Percentiles rank a stretch among this genome's conserved stretches.
Evolutionary conservation across 2,113 vertebrate genomes (phyloP).

Genomic region (Porphyrio hochstetteri): DNA sequence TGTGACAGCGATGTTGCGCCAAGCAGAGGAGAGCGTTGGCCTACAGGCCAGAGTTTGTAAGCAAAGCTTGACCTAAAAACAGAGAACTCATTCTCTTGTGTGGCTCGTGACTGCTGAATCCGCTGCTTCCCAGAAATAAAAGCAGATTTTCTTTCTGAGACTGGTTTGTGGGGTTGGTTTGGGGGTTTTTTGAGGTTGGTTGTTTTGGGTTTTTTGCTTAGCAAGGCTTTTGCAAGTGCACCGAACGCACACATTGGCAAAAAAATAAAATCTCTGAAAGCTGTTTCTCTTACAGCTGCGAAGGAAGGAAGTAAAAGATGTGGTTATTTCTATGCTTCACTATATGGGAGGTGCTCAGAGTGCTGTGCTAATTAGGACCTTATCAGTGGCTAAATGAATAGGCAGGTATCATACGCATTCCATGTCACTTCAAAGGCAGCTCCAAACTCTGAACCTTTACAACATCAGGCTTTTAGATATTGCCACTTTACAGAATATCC

Average conservation of each 20-base stretch:
- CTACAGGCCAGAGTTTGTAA: not conserved
- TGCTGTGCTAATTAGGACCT: conserved; percentile 53
- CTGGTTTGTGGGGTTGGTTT: too few relatives aligned
- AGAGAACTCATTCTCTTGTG: not conserved
- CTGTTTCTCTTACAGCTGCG: not conserved
- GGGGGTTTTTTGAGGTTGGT: too few relatives aligned
- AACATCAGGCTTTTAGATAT: conserved; percentile 7
- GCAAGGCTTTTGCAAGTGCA: not conserved
- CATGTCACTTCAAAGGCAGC: conserved; percentile 41
- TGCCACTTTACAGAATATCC: conserved; percentile 30
- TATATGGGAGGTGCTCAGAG: conserved; percentile 1
- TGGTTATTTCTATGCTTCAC: conserved; percentile 8
- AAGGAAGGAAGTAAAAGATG: not conserved
- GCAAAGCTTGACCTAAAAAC: not conserved
- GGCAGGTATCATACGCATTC: conserved; percentile 35
- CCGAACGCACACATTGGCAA: not conserved
- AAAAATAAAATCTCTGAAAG: not conserved
- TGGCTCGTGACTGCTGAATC: not conserved
- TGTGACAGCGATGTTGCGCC: not conserved
- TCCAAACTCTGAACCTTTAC: conserved; percentile 39
- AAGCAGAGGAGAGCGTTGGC: not conserved
- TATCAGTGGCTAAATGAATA: conserved; percentile 53
- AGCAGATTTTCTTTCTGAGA: not conserved
- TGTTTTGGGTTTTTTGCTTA: not conserved
- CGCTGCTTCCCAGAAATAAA: not conserved